Evolutionary conservation across 2,797 vertebrate genomes (phyloP).

Genomic region (Liparis tanakae): DNA sequence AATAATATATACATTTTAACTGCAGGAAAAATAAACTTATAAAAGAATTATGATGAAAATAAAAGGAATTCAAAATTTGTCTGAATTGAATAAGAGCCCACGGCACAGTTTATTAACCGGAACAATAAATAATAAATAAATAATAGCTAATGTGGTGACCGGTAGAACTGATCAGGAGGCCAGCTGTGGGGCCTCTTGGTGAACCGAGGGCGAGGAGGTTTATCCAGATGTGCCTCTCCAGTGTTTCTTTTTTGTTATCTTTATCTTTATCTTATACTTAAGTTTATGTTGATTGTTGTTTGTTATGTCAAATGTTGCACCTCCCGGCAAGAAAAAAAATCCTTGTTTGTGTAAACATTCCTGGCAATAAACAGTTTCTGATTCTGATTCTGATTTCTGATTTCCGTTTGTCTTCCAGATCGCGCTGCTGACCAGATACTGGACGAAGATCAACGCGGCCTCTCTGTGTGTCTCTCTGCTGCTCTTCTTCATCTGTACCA

Average conservation of each 20-base stretch:
- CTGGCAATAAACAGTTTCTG: no score
- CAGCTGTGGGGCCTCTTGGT: not conserved
- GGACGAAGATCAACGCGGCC: slow-evolving; percentile 83
- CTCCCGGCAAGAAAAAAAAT: no score
- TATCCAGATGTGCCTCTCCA: not conserved
- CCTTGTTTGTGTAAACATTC: no score
- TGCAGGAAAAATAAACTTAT: not conserved
- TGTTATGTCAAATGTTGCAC: no score
- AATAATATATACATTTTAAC: no score
- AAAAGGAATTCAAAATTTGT: not conserved
- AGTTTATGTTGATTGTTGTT: no score
- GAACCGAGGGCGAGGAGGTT: not conserved
- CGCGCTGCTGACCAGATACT: slow-evolving; percentile 83
- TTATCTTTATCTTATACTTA: no score
- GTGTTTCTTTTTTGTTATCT: no score
- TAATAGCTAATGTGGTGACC: no score
- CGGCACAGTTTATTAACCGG: not conserved
- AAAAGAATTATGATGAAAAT: no score
- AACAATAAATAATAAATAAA: not conserved
- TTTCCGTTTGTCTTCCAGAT: slow-evolving; percentile 76
- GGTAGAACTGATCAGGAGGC: not conserved
- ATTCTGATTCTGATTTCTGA: no score
- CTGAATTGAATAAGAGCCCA: not conserved
- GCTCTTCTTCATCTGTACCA: slow-evolving; percentile 81
- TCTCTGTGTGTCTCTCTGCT: slow-evolving; percentile 79